These are phyloP conservation scores for Chloroclysta siterata DNA, from an alignment of 2,888 invertebrate genomes.

Conservation along the genomic window DNA sequence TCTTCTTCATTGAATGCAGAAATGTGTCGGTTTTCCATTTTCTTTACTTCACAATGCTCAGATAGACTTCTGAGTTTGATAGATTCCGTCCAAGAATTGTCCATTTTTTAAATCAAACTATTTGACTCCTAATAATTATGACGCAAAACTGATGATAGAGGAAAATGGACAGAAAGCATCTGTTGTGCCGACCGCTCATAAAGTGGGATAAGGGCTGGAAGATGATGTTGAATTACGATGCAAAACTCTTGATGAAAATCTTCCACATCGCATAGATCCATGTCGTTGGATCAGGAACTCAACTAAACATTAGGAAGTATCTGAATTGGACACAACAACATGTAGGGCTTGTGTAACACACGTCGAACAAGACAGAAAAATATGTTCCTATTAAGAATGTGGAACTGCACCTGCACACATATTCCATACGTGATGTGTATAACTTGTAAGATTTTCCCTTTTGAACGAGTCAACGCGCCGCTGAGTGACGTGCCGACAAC, in stretches of 20 bases:
- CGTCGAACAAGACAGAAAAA: conserved; percentile 39
- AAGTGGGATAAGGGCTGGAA: too few relatives aligned
- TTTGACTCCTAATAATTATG: too few relatives aligned
- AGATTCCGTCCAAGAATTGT: too few relatives aligned
- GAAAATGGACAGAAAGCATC: background rate
- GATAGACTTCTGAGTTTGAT: background rate
- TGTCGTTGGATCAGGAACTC: conserved; percentile 10
- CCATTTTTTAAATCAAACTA: too few relatives aligned
- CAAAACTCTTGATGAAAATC: background rate
- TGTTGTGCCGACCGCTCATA: too few relatives aligned
- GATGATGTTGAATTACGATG: too few relatives aligned
- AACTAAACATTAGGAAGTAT: conserved; percentile 22
- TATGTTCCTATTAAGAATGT: conserved; percentile 37
- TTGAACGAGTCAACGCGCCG: conserved; percentile 59
- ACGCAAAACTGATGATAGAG: too few relatives aligned
- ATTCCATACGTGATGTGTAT: conserved; percentile 32
- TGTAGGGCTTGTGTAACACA: conserved; percentile 29
- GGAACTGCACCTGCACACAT: conserved; percentile 32
- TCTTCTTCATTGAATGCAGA: conserved; percentile 62
- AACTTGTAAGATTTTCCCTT: conserved; percentile 64
- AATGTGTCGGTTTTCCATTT: conserved; percentile 41
- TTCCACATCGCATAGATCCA: background rate
- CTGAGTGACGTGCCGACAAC: conserved; percentile 29
- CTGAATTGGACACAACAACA: conserved; percentile 12
- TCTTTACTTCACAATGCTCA: background rate